Percentiles rank a stretch among this genome's conserved stretches.
phyloP scores from a whole-genome alignment of 92 coral and sea anemone genomes.

The Epizoanthus fatuus region DNA sequence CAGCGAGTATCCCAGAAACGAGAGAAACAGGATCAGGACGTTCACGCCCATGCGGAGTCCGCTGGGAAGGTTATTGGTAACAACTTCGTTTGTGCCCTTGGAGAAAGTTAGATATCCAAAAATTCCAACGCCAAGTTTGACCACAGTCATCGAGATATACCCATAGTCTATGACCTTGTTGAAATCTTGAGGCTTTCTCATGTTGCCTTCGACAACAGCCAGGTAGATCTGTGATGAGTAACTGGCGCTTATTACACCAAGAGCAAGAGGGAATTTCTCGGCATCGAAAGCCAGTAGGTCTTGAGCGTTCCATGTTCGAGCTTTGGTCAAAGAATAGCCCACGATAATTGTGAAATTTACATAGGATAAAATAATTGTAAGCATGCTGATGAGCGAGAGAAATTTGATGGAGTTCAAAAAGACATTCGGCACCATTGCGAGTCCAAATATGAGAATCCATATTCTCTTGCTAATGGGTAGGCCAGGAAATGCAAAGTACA shows the following conservation, averaged over 20 bases:
- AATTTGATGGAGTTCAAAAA: conserved; percentile 73
- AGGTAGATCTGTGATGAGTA: conserved; percentile 81
- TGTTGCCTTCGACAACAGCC: conserved; percentile 75
- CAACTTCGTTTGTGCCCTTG: conserved; percentile 67
- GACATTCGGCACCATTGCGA: conserved; percentile 75
- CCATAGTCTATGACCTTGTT: conserved; percentile 69
- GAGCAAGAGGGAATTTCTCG: conserved; percentile 69
- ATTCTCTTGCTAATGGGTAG: conserved; percentile 69
- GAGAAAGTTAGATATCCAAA: conserved; percentile 77
- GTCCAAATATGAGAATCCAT: conserved; percentile 84
- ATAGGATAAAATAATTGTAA: conserved; percentile 70
- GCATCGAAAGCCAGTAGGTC: conserved; percentile 76
- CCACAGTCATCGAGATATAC: conserved; percentile 69
- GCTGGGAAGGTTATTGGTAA: conserved; percentile 74
- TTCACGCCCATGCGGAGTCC: conserved; percentile 52
- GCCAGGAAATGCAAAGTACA: conserved; percentile 53
- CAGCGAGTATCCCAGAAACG: conserved; percentile 80
- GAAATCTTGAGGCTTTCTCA: conserved; percentile 80
- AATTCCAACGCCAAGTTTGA: conserved; percentile 71
- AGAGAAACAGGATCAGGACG: conserved; percentile 64
- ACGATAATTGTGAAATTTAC: conserved; percentile 69
- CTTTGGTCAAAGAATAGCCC: conserved; percentile 61
- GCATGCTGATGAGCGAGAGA: conserved; percentile 78
- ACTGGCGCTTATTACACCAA: conserved; percentile 74
- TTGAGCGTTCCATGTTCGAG: conserved; percentile 61